phyloP scores from a whole-genome alignment of 2,113 vertebrate genomes.

The Oreotrochilus melanogaster region DNA sequence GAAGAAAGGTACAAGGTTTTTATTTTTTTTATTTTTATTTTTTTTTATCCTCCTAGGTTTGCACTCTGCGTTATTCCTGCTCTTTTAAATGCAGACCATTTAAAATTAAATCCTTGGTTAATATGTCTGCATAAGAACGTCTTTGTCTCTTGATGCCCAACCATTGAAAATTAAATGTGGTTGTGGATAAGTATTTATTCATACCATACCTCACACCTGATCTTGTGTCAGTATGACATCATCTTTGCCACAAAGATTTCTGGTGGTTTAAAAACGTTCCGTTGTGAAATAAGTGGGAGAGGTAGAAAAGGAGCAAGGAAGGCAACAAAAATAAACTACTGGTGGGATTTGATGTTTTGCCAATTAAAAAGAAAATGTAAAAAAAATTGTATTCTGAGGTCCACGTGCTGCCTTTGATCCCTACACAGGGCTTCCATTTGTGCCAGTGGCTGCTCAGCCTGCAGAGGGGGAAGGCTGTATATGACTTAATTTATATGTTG shows the following conservation, averaged over 20 bases:
- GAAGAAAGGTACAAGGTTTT: neutral
- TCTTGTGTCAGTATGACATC: slow-evolving; percentile 73
- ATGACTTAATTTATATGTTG: slow-evolving; percentile 67
- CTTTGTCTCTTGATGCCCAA: slow-evolving; percentile 71
- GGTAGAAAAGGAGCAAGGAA: slow-evolving; percentile 27
- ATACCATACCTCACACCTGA: slow-evolving; percentile 74
- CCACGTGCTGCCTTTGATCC: slow-evolving; percentile 50
- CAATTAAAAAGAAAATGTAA: slow-evolving; percentile 39
- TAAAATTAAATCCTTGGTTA: slow-evolving; percentile 68
- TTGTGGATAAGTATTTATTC: slow-evolving; percentile 76
- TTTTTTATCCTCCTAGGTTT: neutral
- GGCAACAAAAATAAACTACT: slow-evolving; percentile 52
- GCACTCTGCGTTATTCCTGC: slow-evolving; percentile 25
- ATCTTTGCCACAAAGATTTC: slow-evolving; percentile 64
- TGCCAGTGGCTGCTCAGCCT: slow-evolving; percentile 22
- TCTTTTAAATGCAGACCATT: slow-evolving; percentile 60
- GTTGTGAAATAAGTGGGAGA: slow-evolving; percentile 59
- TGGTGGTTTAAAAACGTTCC: slow-evolving; percentile 67
- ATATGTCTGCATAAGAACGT: slow-evolving; percentile 74
- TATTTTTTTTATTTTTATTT: neutral
- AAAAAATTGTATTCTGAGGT: slow-evolving; percentile 40
- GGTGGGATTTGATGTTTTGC: slow-evolving; percentile 64
- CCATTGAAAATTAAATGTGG: slow-evolving; percentile 72
- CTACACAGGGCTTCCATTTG: slow-evolving; percentile 55
- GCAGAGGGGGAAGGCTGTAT: slow-evolving; percentile 24